Percentiles rank a stretch among this genome's conserved stretches.
Evolutionary conservation across 2,113 vertebrate genomes (phyloP).

Genomic region (Tetrax tetrax): DNA sequence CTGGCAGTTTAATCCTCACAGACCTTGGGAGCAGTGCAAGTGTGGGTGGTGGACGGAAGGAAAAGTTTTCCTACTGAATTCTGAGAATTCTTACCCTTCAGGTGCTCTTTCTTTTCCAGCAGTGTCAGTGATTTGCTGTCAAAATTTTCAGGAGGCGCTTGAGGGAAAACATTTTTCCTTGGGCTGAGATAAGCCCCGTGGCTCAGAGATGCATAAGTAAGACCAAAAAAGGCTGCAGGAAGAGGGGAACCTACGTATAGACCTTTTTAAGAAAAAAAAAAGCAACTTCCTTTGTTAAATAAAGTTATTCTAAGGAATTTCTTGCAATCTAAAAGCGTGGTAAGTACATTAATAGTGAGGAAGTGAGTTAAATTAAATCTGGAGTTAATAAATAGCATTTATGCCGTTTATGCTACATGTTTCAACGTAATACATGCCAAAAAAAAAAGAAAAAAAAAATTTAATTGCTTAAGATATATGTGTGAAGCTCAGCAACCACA

Average conservation of each 20-base stretch:
- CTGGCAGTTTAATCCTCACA: neutral
- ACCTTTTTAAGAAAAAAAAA: neutral
- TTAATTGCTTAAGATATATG: neutral
- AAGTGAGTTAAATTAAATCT: neutral
- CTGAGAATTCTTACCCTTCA: conserved; percentile 28
- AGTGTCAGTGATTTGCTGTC: neutral
- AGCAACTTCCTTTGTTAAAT: neutral
- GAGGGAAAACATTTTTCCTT: neutral
- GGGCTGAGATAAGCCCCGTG: neutral
- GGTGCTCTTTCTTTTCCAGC: neutral
- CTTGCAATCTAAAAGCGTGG: neutral
- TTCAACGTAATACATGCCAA: neutral
- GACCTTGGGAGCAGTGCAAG: neutral
- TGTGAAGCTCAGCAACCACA: neutral
- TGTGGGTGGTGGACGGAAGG: neutral
- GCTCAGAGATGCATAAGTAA: neutral
- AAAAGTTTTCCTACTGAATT: neutral
- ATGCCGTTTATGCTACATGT: neutral
- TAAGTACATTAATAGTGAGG: neutral
- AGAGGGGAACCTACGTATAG: neutral
- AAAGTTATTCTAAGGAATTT: neutral
- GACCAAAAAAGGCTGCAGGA: neutral
- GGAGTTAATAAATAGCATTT: neutral
- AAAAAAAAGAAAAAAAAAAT: neutral
- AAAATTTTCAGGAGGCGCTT: neutral